Percentiles rank a stretch among this genome's conserved stretches.
phyloP scores from a whole-genome alignment of 2,113 vertebrate species.

The Chloroceryle aenea region DNA sequence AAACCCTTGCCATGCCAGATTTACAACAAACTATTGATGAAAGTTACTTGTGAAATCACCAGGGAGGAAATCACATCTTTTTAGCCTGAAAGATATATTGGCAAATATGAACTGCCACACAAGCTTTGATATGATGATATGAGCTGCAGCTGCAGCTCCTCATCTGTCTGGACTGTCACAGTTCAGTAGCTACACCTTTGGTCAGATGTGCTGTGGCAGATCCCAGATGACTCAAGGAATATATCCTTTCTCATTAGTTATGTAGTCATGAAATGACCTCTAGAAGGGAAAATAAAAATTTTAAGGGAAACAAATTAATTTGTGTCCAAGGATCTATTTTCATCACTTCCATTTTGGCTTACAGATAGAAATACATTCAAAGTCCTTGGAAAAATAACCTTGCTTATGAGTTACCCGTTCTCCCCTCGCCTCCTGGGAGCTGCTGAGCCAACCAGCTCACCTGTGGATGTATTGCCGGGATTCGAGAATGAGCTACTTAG shows the following conservation, averaged over 20 bases:
- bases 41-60: conserved; percentile 15
- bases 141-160: not conserved
- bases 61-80: not conserved
- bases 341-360: not conserved
- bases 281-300: not conserved
- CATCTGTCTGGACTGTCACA: not conserved
- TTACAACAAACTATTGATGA: conserved; percentile 29
- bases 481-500: not conserved
- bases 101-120: conserved; percentile 12
- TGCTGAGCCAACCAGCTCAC: not conserved
- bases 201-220: conserved; percentile 1
- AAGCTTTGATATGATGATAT: conserved; percentile 9
- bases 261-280: not conserved
- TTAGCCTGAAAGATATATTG: conserved; percentile 22
- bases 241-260: conserved; percentile 21
- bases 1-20: not conserved
- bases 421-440: not conserved
- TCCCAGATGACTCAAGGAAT: not conserved
- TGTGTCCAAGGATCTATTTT: not conserved
- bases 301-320: not conserved
- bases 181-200: conserved; percentile 17
- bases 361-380: not conserved
- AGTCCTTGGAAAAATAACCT: not conserved
- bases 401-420: not conserved
- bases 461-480: not conserved